phyloP scores from a whole-genome alignment of 2,888 invertebrate species.

The Chymomyza fuscimana region DNA sequence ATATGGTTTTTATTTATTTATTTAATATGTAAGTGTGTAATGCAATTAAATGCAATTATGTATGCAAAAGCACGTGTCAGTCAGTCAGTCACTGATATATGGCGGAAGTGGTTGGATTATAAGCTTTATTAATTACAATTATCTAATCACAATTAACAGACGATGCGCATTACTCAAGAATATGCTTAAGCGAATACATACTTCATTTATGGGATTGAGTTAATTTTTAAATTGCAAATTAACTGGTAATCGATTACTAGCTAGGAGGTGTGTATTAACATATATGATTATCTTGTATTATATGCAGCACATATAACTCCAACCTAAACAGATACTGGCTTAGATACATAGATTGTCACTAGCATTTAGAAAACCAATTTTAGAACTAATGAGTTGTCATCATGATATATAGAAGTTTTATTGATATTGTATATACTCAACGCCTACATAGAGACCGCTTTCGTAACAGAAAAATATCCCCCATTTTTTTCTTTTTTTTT shows the following conservation, averaged over 20 bases:
- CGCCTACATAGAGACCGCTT: not conserved
- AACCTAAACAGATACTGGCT: not conserved
- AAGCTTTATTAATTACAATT: conserved; percentile 58
- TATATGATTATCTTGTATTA: not conserved
- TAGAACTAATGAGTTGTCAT: not conserved
- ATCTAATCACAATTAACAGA: conserved; percentile 54
- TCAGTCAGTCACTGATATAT: conserved; percentile 38
- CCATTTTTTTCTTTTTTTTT: not conserved
- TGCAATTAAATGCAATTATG: conserved; percentile 68
- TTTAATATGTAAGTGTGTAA: conserved; percentile 6
- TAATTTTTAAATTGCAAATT: not conserved
- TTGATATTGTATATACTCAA: not conserved
- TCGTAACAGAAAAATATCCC: not conserved
- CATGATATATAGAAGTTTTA: not conserved
- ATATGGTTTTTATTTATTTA: not conserved
- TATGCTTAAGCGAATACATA: not conserved
- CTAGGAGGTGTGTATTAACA: not conserved
- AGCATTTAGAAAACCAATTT: not conserved
- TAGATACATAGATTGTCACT: not conserved
- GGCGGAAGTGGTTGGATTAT: conserved; percentile 60
- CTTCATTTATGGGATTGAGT: not conserved
- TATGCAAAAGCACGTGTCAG: conserved; percentile 53
- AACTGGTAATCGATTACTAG: not conserved
- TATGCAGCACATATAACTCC: not conserved
- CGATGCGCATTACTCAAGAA: conserved; percentile 34